Evolutionary conservation across 2,797 vertebrate species (phyloP), one percentile per base, ranked within the genome.

Genomic region (Phrynocephalus vlangalii): DNA sequence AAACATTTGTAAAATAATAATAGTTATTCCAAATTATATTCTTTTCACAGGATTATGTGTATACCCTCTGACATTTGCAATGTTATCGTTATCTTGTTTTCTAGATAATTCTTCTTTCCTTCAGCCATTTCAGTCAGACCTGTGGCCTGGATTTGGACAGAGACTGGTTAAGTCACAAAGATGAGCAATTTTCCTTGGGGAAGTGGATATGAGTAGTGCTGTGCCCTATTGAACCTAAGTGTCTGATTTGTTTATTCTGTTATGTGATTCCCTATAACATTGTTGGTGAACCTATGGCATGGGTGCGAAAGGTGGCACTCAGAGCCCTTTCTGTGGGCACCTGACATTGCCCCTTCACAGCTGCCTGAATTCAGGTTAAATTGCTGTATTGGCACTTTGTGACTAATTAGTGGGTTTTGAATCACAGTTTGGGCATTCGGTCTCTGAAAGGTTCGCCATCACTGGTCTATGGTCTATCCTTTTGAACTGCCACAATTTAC

Each of bases 101-200:
- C 18, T 56, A 44, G 66, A 33, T 68, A 30, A 52, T 20, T 26
- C 9, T 24, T 73, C 83, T 6, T 75, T 76, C 28, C 11, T 73
- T 16, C 22, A 30, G 8, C 26, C 1, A 77, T 83, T 83, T 68
- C 15, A 70, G 24, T 78, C 9, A 28, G 24, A 30, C 48, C 33
- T 83, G 26, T 83, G n/a, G 48, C 30, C 24, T 70, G 30, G 7
- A 60, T 78, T 70, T 86, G 48, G 28, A 16, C 56, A 20, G 48
- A 38, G 13, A 70, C 6, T 85, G 76, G 11, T 33, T 76, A 63
- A 28, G 66, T 75, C 52, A 44, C 52, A 26, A 30, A 33, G 5
- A 38, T 84, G 66, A 86, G n/a, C 84, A 70, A 3, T 70, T 3
- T 85, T 78, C 20, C 33, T 71, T 83, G 81, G 82, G n/a, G 11